Evolutionary conservation across 2,888 invertebrate species (phyloP), one percentile per base, ranked within the genome.

Genomic region (Spialia ferax): DNA sequence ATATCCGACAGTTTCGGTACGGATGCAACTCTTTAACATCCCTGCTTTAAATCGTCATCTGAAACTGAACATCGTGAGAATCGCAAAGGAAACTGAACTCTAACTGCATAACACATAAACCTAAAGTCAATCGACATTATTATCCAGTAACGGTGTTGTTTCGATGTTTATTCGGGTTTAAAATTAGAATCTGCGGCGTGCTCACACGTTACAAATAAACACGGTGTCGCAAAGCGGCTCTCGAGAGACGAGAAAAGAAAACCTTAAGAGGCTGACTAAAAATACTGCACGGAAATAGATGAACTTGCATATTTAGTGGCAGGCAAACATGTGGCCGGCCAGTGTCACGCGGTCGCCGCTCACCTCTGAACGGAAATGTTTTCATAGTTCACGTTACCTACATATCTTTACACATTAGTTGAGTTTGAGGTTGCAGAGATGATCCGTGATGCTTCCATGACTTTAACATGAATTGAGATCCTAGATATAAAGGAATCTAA

Each of bases 251-350:
- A 45, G 45, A 45, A 45, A 45, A 45, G 45, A 45, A 45, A 8
- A 18, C 42, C 42, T 45, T 45, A 45, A 45, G 42, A 45, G 42
- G 42, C 42, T 42, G 42, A 0, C 42, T 42, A 42, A 42, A 42
- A 42, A 42, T 45, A 45, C 42, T 8, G 42, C 42, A 8, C 42
- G 42, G 18, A 45, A 45, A 45, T 45, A 45, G 42, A 45, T 45
- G 42, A 45, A 45, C 42, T 45, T 45, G 42, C 42, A 13, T 42
- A 42, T 45, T 42, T 42, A 42, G 38, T 8, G 5, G 38, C n/a
- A 15, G 38, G 38, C 38, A 42, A 42, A 42, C 38, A 42, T 42
- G 38, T 42, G 38, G 38, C 15, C 38, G 38, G 15, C 38, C 38
- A 35, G 13, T 35, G 35, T 35, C 35, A 35, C 35, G 35, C 35